Conservation (phyloP, 2,888 invertebrate genomes). For the Sinodicranocentrus sp. region DNA sequence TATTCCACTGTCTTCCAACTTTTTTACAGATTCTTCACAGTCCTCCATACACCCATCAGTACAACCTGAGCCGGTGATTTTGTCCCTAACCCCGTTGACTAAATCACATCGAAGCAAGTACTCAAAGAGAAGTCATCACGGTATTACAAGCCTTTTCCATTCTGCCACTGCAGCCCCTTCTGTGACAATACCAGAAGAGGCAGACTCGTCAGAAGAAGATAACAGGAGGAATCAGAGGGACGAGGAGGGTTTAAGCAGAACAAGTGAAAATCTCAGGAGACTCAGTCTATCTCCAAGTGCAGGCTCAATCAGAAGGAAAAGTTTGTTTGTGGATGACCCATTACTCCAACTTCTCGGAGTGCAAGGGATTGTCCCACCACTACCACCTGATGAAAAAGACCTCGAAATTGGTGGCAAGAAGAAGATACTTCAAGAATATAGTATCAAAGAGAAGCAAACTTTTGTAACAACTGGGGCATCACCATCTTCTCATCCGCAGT, state of each 20-base stretch:
- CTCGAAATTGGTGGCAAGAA: neutral
- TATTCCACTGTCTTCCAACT: constrained; percentile 33
- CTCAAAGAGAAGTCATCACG: neutral
- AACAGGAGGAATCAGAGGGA: constrained; percentile 26
- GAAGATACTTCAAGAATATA: neutral
- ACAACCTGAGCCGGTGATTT: constrained; percentile 37
- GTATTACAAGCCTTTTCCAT: constrained; percentile 40
- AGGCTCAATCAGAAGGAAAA: neutral
- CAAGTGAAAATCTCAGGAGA: constrained; percentile 35
- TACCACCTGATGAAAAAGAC: constrained; percentile 5
- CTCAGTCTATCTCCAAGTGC: neutral
- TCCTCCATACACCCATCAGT: neutral
- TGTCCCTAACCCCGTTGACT: constrained; percentile 55
- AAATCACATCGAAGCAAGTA: constrained; percentile 31
- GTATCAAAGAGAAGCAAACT: neutral
- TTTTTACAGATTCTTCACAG: neutral
- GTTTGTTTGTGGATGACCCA: constrained; percentile 29
- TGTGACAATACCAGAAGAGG: neutral
- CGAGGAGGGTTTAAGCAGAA: neutral
- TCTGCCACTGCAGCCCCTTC: neutral
- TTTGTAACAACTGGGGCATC: constrained; percentile 19
- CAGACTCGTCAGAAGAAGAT: neutral
- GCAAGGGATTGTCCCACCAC: neutral
- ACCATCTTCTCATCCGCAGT: neutral
- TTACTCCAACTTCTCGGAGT: constrained; percentile 9